Percentiles rank a stretch among this genome's conserved stretches.
Evolutionary conservation across 1,140 invertebrate genomes (phyloP).

Genomic region (Latrodectus geometricus): DNA sequence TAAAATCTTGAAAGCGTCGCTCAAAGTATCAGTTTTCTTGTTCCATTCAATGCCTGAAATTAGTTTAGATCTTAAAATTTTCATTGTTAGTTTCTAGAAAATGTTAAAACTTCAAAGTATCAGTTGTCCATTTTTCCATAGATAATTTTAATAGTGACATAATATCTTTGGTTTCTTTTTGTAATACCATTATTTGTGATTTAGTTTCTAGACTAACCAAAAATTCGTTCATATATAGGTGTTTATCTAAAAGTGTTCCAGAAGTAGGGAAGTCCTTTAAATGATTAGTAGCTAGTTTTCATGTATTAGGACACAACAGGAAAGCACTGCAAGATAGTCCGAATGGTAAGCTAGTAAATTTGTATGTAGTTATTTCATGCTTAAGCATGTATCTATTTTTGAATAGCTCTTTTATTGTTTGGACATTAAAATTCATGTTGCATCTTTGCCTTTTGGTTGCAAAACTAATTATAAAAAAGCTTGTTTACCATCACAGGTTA

Average conservation of each 20-base stretch:
- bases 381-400: too few species aligned
- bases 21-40: background rate
- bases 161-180: background rate
- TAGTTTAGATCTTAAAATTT: background rate
- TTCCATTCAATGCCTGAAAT: background rate
- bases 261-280: conserved; percentile 5
- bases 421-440: background rate
- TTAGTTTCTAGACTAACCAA: background rate
- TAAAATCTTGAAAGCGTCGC: background rate
- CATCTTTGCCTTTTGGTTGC: background rate
- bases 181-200: background rate
- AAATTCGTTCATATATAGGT: conserved; percentile 8
- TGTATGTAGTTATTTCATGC: too few species aligned
- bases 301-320: background rate
- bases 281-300: background rate
- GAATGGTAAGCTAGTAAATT: conserved; percentile 17
- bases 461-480: conserved; percentile 5
- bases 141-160: too few species aligned
- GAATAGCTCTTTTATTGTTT: background rate
- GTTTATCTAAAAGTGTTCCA: background rate
- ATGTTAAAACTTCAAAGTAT: background rate
- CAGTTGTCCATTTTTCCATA: background rate
- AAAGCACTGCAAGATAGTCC: conserved; percentile 20
- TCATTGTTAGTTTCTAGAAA: background rate
- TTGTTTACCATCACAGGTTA: conserved; percentile 4